phyloP scores from a whole-genome alignment of 2,888 invertebrate species.

The Aphidoletes aphidimyza region DNA sequence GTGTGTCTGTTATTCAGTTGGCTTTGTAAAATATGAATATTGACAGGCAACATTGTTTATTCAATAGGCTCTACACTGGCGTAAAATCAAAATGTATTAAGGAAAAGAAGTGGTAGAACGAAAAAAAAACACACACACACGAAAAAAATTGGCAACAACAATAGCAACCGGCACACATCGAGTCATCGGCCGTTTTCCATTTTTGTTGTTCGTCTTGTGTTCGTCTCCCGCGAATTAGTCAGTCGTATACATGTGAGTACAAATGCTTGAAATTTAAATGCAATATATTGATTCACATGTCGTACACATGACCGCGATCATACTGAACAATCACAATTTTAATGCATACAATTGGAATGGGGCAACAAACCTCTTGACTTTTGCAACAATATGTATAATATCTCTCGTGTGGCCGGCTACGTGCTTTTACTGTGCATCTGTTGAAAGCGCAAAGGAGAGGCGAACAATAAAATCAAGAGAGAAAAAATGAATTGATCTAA shows the following conservation, averaged over 20 bases:
- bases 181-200: slow-evolving; percentile 25
- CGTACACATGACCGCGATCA: not conserved
- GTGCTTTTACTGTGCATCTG: not conserved
- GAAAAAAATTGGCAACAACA: not conserved
- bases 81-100: not conserved
- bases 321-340: too few relatives aligned
- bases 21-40: slow-evolving; percentile 33
- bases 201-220: not conserved
- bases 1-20: slow-evolving; percentile 16
- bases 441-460: not conserved
- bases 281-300: slow-evolving; percentile 40
- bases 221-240: not conserved
- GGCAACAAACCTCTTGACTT: slow-evolving; percentile 51
- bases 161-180: not conserved
- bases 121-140: not conserved
- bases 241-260: not conserved
- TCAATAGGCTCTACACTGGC: slow-evolving; percentile 13
- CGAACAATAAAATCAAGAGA: not conserved
- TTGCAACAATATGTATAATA: not conserved
- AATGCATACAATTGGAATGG: slow-evolving; percentile 23
- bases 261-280: slow-evolving; percentile 42
- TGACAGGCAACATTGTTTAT: slow-evolving; percentile 40
- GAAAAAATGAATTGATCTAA: not conserved
- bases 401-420: not conserved
- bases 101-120: not conserved